Evolutionary conservation across 2,888 invertebrate species (phyloP), one percentile per base, ranked within the genome.

Genomic region (Cyrtodaria siliqua): DNA sequence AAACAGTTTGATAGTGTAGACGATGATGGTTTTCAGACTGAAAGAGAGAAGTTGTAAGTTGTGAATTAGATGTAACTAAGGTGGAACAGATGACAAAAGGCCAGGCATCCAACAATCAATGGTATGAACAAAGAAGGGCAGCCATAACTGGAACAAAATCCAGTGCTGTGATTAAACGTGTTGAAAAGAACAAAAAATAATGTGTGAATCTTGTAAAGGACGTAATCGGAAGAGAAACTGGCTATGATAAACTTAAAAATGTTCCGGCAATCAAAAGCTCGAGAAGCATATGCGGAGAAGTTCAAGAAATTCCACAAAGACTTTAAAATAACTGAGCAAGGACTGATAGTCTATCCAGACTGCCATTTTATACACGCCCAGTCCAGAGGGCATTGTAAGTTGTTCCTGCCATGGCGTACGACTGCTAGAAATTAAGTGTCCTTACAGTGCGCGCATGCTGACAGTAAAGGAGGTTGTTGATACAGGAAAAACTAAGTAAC

Each of bases 341-440:
- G 33, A 27, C 49, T 61, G 9, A 33, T 61, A 4, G 49, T 61
- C 4, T 33, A 33, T 12, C 4, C 6, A 33, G 33, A 33, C 4
- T 33, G 6, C 4, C 4, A 33, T 33, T 33, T 33, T 12, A 33
- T 33, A n/a, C 6, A 47, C 49, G 27, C 49, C 49, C 6, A 49
- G 49, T 49, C 61, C 50, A 24, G 62, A 62, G 18, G 52, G 62
- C 3, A 62, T 62, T 24, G 40, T 52, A 1, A 24, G 12, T 0
- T 62, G 62, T 20, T 9, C 2, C 1, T 62, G 62, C n/a, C 62
- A 52, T 23, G 52, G 16, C 18, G 2, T 1, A n/a, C 6, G 29
- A 4, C 52, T 53, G 9, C 20, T 63, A 9, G 63, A 63, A 53
- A 53, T 63, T 2, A 63, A 53, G 42, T 63, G 63, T 24, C 63